A percentile compares a stretch with the other conserved stretches of the same genome.
phyloP scores from a whole-genome alignment of 2,888 invertebrate genomes.

The Andrena bucephala region DNA sequence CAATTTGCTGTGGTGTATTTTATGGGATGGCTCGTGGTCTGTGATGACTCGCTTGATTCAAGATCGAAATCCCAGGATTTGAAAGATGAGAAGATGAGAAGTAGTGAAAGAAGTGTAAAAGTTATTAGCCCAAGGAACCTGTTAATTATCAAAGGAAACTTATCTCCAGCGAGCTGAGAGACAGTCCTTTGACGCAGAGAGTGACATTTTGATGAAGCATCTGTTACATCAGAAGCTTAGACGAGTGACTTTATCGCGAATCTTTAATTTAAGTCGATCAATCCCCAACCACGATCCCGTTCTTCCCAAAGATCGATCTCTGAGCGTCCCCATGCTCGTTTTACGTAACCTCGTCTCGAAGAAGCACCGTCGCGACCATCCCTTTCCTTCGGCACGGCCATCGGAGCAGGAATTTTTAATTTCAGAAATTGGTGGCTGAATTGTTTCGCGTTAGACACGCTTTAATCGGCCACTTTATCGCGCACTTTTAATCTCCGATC shows the following conservation, averaged over 20 bases:
- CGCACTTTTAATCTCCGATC: conserved; percentile 37
- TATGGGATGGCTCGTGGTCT: not conserved
- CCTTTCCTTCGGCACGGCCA: not conserved
- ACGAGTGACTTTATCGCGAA: conserved; percentile 70
- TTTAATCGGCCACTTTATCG: conserved; percentile 41
- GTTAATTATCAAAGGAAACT: conserved; percentile 1
- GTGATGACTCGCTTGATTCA: conserved; percentile 1
- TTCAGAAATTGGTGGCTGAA: conserved; percentile 49
- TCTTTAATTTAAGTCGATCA: conserved; percentile 76
- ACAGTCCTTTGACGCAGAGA: conserved; percentile 8
- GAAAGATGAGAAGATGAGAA: not conserved
- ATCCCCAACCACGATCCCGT: conserved; percentile 43
- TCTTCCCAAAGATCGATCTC: conserved; percentile 37
- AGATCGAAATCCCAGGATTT: not conserved
- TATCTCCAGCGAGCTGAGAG: conserved; percentile 18
- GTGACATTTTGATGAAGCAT: conserved; percentile 50
- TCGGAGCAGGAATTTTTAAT: conserved; percentile 52
- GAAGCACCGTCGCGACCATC: not conserved
- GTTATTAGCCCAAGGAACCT: not conserved
- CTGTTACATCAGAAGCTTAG: conserved; percentile 23
- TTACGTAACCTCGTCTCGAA: conserved; percentile 15
- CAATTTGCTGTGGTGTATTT: conserved; percentile 1
- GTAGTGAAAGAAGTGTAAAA: not conserved
- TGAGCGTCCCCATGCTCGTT: conserved; percentile 11
- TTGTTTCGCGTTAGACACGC: conserved; percentile 49